Percentiles rank a stretch among this genome's conserved stretches.
Evolutionary conservation across 2,888 invertebrate genomes (phyloP).

Genomic region (Idaea aversata): DNA sequence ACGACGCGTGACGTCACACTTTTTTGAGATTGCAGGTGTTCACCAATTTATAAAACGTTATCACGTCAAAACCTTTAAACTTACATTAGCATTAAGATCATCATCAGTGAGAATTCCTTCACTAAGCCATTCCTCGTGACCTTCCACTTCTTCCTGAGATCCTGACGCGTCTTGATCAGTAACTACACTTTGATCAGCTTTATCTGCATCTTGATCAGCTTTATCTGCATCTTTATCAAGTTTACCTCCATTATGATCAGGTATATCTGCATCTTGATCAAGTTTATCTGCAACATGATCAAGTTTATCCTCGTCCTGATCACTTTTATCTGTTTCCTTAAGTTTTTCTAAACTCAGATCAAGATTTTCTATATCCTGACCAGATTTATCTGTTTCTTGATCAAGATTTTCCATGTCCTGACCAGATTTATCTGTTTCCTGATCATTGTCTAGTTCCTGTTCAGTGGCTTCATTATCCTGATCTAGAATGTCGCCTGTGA

Average conservation of each 20-base stretch:
- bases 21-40: no score
- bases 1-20: no score
- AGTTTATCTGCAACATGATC: no score
- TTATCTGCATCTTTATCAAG: no score
- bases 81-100: conserved; percentile 50
- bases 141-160: conserved; percentile 30
- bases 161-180: neutral
- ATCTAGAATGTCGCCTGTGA: neutral
- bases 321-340: neutral
- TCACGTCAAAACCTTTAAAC: conserved; percentile 24
- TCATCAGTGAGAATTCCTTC: conserved; percentile 66
- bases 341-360: no score
- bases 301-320: neutral
- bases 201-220: neutral
- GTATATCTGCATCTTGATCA: no score
- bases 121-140: conserved; percentile 71
- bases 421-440: no score
- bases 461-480: neutral
- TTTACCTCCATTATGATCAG: no score
- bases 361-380: neutral
- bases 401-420: no score
- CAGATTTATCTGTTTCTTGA: no score
- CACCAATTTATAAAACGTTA: no score
- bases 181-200: neutral
- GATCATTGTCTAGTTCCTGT: neutral